phyloP scores from a whole-genome alignment of 2,113 vertebrate genomes.

The Trinectes maculatus region DNA sequence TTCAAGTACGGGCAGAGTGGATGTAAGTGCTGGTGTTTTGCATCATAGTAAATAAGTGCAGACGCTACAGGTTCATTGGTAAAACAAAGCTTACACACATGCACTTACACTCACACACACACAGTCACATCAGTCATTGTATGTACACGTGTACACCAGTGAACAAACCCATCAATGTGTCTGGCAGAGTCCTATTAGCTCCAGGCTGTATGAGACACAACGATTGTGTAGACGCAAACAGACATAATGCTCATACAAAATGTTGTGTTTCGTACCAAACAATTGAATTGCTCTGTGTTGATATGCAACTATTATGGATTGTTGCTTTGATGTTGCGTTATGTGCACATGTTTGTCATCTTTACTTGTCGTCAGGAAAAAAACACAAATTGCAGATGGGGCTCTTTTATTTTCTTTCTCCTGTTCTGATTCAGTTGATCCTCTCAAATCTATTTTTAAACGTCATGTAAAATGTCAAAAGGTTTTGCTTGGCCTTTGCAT shows the following conservation, averaged over 20 bases:
- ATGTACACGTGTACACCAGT: conserved; percentile 5
- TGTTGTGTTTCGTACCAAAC: conserved; percentile 38
- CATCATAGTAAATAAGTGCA: conserved; percentile 43
- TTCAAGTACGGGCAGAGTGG: conserved; percentile 5
- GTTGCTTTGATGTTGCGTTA: conserved; percentile 71
- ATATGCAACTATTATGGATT: conserved; percentile 47
- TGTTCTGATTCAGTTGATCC: conserved; percentile 39
- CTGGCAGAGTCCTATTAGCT: conserved; percentile 43
- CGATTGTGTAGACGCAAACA: conserved; percentile 21
- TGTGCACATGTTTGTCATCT: conserved; percentile 40
- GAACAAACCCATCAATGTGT: conserved; percentile 19
- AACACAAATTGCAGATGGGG: conserved; percentile 39
- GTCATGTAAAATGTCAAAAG: conserved; percentile 60
- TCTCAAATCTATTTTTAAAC: conserved; percentile 63
- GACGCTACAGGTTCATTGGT: conserved; percentile 23
- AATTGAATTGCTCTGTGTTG: conserved; percentile 26
- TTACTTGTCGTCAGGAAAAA: conserved; percentile 42
- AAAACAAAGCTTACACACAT: conserved; percentile 28
- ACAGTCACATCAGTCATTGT: conserved; percentile 3
- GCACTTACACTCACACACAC: not conserved
- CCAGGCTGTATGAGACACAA: conserved; percentile 44
- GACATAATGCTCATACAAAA: conserved; percentile 16
- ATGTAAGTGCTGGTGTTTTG: conserved; percentile 64
- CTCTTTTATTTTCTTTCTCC: conserved; percentile 17
- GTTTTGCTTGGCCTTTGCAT: conserved; percentile 56